Conservation (phyloP, 2,113 vertebrate genomes). For the Heptranchias perlo region DNA sequence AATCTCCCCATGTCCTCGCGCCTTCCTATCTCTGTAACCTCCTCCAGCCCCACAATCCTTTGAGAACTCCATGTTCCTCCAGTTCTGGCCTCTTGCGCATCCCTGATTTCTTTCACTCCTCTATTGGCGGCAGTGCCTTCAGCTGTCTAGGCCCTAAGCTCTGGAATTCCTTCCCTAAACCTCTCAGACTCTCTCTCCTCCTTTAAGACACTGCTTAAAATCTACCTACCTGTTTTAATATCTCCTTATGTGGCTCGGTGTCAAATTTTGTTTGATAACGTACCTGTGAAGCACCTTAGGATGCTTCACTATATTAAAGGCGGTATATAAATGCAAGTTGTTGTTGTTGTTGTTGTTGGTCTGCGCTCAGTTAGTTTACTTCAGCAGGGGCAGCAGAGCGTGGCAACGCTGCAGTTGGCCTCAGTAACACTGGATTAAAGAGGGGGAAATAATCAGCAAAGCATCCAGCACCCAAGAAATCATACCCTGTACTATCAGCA, state of each 20-base stretch:
- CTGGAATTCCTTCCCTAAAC: not conserved
- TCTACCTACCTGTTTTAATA: not conserved
- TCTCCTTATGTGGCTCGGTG: not conserved
- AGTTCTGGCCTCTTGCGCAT: not conserved
- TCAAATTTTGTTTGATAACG: not conserved
- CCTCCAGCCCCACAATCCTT: not conserved
- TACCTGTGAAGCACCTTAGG: not conserved
- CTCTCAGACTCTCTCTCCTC: not conserved
- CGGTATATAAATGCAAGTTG: not conserved
- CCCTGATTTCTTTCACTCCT: not conserved
- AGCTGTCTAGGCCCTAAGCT: not conserved
- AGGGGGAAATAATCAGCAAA: not conserved
- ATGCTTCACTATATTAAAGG: not conserved
- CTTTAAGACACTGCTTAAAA: not conserved
- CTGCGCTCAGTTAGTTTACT: not conserved
- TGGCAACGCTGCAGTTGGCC: not conserved
- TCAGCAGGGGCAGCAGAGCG: not conserved
- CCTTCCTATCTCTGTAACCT: not conserved
- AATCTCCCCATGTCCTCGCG: not conserved
- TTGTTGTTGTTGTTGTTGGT: not conserved
- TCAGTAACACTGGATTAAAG: not conserved
- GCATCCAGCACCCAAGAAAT: not conserved
- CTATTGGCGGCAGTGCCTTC: not conserved
- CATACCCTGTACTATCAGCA: not conserved
- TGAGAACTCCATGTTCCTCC: not conserved